Evolutionary conservation across 2,797 vertebrate genomes (phyloP).

Genomic region (Gymnoscopelus braueri): DNA sequence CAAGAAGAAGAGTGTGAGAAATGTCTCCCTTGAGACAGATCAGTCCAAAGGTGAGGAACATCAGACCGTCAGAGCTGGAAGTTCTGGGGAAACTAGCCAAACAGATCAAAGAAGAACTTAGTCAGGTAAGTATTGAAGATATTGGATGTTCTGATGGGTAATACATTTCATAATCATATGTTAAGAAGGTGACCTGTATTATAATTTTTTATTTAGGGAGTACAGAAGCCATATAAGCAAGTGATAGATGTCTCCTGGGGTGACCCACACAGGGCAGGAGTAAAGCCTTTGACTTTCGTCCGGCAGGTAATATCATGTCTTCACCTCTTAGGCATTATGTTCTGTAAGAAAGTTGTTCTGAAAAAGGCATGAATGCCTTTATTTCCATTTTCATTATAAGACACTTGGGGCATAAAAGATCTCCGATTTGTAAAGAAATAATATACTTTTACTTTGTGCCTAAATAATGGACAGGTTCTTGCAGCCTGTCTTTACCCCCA

Average conservation of each 20-base stretch:
- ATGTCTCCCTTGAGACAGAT: slow-evolving; percentile 52
- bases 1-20: not conserved
- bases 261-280: slow-evolving; percentile 66
- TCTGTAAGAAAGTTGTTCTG: too few species aligned
- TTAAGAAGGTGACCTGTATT: slow-evolving; percentile 30
- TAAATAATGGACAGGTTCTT: slow-evolving; percentile 65
- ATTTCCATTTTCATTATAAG: too few species aligned
- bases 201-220: slow-evolving; percentile 55
- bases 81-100: slow-evolving; percentile 27
- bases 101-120: slow-evolving; percentile 65
- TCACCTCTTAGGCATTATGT: too few species aligned
- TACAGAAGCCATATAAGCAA: slow-evolving; percentile 61
- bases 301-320: slow-evolving; percentile 71
- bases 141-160: too few species aligned
- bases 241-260: slow-evolving; percentile 67
- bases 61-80: slow-evolving; percentile 14
- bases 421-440: too few species aligned
- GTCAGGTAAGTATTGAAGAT: slow-evolving; percentile 53
- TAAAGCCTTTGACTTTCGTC: slow-evolving; percentile 78
- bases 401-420: too few species aligned
- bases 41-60: slow-evolving; percentile 29
- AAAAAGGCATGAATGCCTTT: too few species aligned
- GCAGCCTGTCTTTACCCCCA: slow-evolving; percentile 76
- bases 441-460: too few species aligned
- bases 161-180: not conserved